These are phyloP conservation scores for Amphiduros pacificus DNA, from an alignment of 2,888 invertebrate species.

Conservation along the genomic window DNA sequence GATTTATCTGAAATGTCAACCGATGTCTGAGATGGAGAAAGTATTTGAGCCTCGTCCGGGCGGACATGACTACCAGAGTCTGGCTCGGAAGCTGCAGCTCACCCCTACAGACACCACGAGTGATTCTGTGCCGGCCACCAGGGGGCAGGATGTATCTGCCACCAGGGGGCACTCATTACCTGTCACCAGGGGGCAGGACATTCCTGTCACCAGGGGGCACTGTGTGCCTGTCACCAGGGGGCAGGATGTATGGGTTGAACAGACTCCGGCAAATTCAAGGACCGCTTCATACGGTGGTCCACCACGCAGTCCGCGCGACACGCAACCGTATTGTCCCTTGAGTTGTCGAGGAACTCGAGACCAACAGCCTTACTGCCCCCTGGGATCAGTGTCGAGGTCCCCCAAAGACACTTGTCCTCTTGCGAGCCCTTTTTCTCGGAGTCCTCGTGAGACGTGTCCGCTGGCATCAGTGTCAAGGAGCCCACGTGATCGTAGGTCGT, in stretches of 20 bases:
- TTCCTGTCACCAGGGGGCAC: no score
- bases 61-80: background rate
- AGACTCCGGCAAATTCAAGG: no score
- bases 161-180: no score
- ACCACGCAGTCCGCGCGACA: background rate
- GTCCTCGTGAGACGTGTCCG: background rate
- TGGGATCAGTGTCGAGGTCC: background rate
- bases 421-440: background rate
- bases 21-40: slow-evolving; percentile 8
- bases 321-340: background rate
- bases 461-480: background rate
- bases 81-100: background rate
- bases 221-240: background rate
- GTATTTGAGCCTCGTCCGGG: slow-evolving; percentile 26
- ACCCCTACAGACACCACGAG: slow-evolving; percentile 2
- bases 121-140: background rate
- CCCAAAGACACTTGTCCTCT: background rate
- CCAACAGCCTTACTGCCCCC: background rate
- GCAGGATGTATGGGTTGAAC: background rate
- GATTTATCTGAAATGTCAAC: slow-evolving; percentile 22
- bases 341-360: background rate
- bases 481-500: background rate
- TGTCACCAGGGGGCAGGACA: background rate
- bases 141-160: background rate
- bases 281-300: background rate